phyloP scores from a whole-genome alignment of 2,888 invertebrate genomes.

The Tuberolachnus salignus region DNA sequence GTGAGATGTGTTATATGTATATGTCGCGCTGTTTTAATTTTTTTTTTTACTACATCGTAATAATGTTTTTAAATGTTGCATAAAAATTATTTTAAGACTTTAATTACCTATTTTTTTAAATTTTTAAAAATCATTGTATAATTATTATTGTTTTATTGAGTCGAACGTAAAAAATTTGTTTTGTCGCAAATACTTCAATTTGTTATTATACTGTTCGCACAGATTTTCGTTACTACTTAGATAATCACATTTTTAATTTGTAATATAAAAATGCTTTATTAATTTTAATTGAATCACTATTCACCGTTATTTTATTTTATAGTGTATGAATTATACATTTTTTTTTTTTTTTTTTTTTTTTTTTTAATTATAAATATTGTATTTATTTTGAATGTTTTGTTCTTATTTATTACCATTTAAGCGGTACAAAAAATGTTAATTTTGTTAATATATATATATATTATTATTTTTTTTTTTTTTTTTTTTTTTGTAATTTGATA shows the following conservation, averaged over 20 bases:
- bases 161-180: conserved; percentile 44
- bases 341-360: conserved; percentile 25
- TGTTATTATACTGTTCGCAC: conserved; percentile 48
- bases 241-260: conserved; percentile 55
- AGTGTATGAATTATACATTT: conserved; percentile 53
- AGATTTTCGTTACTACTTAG: conserved; percentile 54
- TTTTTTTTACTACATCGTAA: conserved; percentile 52
- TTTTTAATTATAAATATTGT: conserved; percentile 46
- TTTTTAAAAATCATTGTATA: conserved; percentile 52
- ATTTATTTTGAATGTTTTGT: conserved; percentile 48
- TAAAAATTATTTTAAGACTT: conserved; percentile 54
- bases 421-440: conserved; percentile 56
- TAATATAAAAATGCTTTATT: conserved; percentile 55
- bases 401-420: conserved; percentile 56
- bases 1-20: conserved; percentile 31
- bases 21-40: conserved; percentile 43
- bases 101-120: conserved; percentile 51
- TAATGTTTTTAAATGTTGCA: conserved; percentile 48
- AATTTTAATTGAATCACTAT: conserved; percentile 55
- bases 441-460: conserved; percentile 47
- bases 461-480: conserved; percentile 11
- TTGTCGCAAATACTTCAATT: conserved; percentile 46
- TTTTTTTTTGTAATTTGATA: conserved; percentile 53
- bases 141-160: conserved; percentile 52
- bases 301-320: conserved; percentile 56